Base-by-base conservation (phyloP, 2,888 invertebrate species). In the Zeuzera pyrina region DNA sequence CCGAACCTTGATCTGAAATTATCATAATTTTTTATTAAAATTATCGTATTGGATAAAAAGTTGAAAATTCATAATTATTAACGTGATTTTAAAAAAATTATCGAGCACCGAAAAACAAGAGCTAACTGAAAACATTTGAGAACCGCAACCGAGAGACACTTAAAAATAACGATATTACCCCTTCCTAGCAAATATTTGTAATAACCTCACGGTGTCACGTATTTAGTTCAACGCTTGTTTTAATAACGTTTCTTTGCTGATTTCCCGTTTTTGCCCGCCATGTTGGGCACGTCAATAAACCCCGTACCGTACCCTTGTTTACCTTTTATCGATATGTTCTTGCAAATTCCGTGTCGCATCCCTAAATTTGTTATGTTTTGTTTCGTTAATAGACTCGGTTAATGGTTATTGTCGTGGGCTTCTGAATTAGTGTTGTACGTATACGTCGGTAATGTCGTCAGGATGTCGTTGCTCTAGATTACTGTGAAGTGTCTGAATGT, bases 101-200 rank as follows among this genome's bases (percentile, higher is more conserved):
- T n/a, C n/a, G n/a, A n/a, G n/a, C n/a, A n/a, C n/a, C n/a, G n/a
- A n/a, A n/a, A 19, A 1, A n/a, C 24, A 14, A 28, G 15, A 28
- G 15, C 10, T 28, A 8, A 10, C n/a, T 14, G 7, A 44, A 38
- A 61, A 66, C 72, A 52, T 67, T 77, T 77, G 67, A 61, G 65
- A 58, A 54, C 56, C 74, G 47, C 52, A 52, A 67, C 41, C 57
- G 45, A 51, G 43, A 53, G 76, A 78, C 78, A 76, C 81, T 84
- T 83, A 83, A 84, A 84, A 84, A 78, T 84, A 84, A 84, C 79
- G 83, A 77, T 71, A 79, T 42, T 45, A 43, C 46, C 39, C 19
- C 15, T 28, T 71, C 57, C 71, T 63, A 68, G 73, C 81, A 76
- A 83, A 83, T 79, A 81, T 79, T n/a, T 79, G 76, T 78, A 76